Base-by-base conservation (phyloP, 1,140 invertebrate genomes). In the Diuraphis noxia region DNA sequence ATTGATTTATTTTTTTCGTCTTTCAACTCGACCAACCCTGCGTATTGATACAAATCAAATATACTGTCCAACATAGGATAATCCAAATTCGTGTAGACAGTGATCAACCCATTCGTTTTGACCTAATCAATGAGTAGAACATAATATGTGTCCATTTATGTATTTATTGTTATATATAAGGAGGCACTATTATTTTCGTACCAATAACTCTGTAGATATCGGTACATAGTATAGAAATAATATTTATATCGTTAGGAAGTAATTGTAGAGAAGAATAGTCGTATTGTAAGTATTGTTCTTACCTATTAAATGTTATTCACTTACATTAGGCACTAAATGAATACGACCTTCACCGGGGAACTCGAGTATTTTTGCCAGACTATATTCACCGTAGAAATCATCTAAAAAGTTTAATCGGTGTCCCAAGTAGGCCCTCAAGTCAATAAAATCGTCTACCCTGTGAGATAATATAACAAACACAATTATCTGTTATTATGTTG, bases 341-440 rank as follows among this genome's bases (percentile, higher is more conserved):
- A 91, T 8, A 2, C 89, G 89, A 6, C 30, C 43, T 9, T 91
- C 23, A 0, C 89, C 89, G 13, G 89, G 89, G 30, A 23, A 91
- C 43, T 49, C 43, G 3, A 91, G 77, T 40, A 91, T 79, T 52
- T 81, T 79, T 13, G 77, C 89, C 13, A 91, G 82, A 40, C 89
- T 79, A 38, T 82, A 91, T 52, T 91, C 77, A 6, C 89, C 89
- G 34, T 91, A 91, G 17, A 25, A 82, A 17, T 19, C 38, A 21
- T 91, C 89, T 46, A 91, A 25, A 49, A 81, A 81, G 38, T 91
- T 34, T 38, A 91, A 52, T 52, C 77, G 34, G 0, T 81, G 17
- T 25, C 77, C 46, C 43, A 91, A 52, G 3, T 30, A 30, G 8
- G 41, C 43, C 13, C 89, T 91, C 41, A 91, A 19, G 7, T 52